Evolutionary conservation across 2,888 invertebrate species (phyloP), one percentile per base, ranked within the genome.

Genomic region (Aphodius sticticus): DNA sequence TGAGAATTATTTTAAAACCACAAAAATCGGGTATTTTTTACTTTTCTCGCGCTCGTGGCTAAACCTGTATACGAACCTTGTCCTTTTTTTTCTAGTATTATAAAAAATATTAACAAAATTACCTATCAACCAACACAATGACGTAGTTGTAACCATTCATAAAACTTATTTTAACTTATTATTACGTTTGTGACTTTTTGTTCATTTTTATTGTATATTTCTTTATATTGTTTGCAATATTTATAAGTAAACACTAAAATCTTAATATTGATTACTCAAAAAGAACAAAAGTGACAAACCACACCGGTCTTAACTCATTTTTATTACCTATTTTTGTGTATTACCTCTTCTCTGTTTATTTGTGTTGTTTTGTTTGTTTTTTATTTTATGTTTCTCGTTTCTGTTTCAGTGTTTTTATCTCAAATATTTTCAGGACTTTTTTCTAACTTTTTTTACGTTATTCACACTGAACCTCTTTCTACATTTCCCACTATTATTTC

Each of bases 351-450:
- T 70, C 81, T 79, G 26, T 77, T 79, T 78, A 79, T 81, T 81
- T 83, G 78, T 81, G 81, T 80, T 76, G 79, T 79, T 82, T 81
- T 91, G 90, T 89, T 80, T 76, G 79, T 79, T 82, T 81, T 91
- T 90, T 89, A 86, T 87, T 88, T 86, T 90, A 90, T 26, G 26
- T 88, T 79, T 80, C 72, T 77, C 69, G 72, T 77, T 87, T 26
- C 89, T 86, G 35, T 70, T 77, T 77, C 78, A 69, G 77, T 83
- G 81, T 81, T 81, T 83, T 80, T 81, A 69, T 80, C 82, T 38
- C 71, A 79, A 83, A 82, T 84, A 82, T 84, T 84, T 83, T 69
- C 84, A 84, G 84, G 83, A 83, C 83, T 80, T 71, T 81, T 82
- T 78, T 79, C 82, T 81, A 37, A 71, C 15, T 26, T 26, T 69